Conservation (phyloP, 2,888 invertebrate species). For the Dione juno region DNA sequence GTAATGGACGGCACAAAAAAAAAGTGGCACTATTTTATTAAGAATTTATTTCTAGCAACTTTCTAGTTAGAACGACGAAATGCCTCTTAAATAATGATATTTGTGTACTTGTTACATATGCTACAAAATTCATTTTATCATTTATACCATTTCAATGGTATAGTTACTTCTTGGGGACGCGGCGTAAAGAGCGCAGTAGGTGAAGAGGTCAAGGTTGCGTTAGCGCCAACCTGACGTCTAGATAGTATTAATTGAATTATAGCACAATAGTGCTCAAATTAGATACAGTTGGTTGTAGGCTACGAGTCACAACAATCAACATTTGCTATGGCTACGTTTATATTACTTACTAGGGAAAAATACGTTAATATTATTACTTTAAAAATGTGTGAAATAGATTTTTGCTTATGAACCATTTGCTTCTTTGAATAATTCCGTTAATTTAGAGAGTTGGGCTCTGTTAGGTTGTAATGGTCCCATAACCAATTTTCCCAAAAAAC, state of each 20-base stretch:
- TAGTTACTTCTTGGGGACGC: background rate
- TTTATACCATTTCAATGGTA: background rate
- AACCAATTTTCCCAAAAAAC: no score
- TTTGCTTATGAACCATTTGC: background rate
- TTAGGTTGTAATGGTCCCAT: no score
- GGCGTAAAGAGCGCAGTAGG: constrained; percentile 49
- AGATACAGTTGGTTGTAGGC: constrained; percentile 26
- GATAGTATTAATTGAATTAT: constrained; percentile 52
- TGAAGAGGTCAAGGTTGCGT: constrained; percentile 75
- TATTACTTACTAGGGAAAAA: background rate
- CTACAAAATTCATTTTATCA: background rate
- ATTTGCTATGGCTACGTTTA: background rate
- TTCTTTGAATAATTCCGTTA: background rate
- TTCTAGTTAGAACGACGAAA: background rate
- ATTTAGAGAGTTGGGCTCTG: no score
- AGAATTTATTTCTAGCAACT: constrained; percentile 8
- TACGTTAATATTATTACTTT: background rate
- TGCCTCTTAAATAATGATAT: background rate
- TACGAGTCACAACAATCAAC: constrained; percentile 3
- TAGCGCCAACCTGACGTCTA: constrained; percentile 73
- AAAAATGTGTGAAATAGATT: background rate
- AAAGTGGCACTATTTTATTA: constrained; percentile 37
- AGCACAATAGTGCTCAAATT: constrained; percentile 31
- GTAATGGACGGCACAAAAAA: constrained; percentile 51
- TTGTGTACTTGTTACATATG: background rate